phyloP scores from a whole-genome alignment of 2,113 vertebrate genomes.

The Talpa occidentalis region DNA sequence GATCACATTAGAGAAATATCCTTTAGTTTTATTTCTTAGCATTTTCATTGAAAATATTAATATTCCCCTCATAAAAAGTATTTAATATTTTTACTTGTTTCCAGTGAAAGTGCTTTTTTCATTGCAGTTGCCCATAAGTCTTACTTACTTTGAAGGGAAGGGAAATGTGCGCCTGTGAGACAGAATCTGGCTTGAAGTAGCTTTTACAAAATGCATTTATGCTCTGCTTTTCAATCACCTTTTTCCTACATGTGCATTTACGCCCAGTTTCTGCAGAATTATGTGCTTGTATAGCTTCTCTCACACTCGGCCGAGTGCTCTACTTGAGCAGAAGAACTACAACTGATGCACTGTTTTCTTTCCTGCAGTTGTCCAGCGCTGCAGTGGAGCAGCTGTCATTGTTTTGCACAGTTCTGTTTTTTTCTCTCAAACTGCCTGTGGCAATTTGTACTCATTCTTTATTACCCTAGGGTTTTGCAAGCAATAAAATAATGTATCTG shows the following conservation, averaged over 20 bases:
- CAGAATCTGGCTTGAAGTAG: neutral
- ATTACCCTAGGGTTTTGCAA: constrained; percentile 84
- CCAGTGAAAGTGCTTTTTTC: neutral
- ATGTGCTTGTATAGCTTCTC: neutral
- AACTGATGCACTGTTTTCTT: neutral
- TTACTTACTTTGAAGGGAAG: neutral
- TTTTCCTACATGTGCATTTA: neutral
- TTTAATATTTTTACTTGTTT: neutral
- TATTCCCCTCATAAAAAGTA: neutral
- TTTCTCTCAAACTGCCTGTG: constrained; percentile 83
- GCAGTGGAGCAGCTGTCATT: constrained; percentile 79
- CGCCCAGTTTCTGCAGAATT: neutral
- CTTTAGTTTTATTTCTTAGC: constrained; percentile 35
- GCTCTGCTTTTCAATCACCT: neutral
- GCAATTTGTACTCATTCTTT: constrained; percentile 83
- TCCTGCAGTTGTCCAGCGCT: neutral
- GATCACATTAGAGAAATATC: neutral
- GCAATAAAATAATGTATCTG: constrained; percentile 85
- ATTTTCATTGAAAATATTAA: neutral
- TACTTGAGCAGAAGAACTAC: neutral
- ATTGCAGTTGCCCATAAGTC: neutral
- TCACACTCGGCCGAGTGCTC: neutral
- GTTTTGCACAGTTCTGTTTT: constrained; percentile 79
- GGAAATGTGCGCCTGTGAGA: neutral
- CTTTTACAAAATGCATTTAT: neutral